Evolutionary conservation across 2,113 vertebrate genomes (phyloP).

Genomic region (Siphamia tubifer): DNA sequence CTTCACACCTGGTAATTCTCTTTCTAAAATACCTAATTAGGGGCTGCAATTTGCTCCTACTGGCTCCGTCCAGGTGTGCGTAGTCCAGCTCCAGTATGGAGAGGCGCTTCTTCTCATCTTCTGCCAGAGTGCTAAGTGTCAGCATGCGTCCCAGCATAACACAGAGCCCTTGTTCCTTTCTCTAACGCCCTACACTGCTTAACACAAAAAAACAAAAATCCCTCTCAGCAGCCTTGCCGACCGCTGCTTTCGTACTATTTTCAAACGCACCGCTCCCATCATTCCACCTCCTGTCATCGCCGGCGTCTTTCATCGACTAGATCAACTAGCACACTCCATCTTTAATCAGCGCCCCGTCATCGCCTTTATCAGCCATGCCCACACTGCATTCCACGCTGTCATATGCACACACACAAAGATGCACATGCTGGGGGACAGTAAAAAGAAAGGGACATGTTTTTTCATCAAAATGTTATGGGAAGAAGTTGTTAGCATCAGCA

Average conservation of each 20-base stretch:
- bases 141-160: conserved; percentile 59
- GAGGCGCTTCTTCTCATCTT: conserved; percentile 61
- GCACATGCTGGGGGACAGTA: conserved; percentile 20
- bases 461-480: conserved; percentile 18
- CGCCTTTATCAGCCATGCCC: conserved; percentile 63
- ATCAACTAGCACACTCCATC: conserved; percentile 57
- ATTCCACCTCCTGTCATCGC: conserved; percentile 62
- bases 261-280: conserved; percentile 32
- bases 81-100: conserved; percentile 10
- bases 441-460: conserved; percentile 15
- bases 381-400: conserved; percentile 51
- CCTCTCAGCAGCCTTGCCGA: conserved; percentile 11
- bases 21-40: conserved; percentile 52
- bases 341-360: conserved; percentile 69
- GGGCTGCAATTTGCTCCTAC: conserved; percentile 34
- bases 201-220: conserved; percentile 37
- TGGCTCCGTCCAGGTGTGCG: conserved; percentile 62
- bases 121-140: conserved; percentile 66
- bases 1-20: conserved; percentile 61
- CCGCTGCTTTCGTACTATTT: conserved; percentile 13
- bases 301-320: conserved; percentile 67
- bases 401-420: neutral
- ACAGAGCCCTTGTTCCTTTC: conserved; percentile 63
- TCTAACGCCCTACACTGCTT: conserved; percentile 1
- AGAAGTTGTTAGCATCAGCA: neutral